phyloP scores from a whole-genome alignment of 2,113 vertebrate species.

The Helogale parvula region DNA sequence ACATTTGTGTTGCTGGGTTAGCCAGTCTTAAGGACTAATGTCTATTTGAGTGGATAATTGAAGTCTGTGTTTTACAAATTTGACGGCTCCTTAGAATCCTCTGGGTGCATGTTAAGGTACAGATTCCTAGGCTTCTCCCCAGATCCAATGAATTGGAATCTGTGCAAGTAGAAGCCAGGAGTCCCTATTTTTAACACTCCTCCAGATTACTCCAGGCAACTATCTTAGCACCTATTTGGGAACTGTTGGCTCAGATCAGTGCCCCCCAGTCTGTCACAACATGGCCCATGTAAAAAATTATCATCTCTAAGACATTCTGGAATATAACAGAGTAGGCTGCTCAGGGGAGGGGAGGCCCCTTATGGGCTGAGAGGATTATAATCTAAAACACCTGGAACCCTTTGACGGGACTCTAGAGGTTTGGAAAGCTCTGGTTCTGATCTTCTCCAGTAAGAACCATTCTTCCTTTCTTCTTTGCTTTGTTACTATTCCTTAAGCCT shows the following conservation, averaged over 20 bases:
- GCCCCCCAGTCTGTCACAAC: not conserved
- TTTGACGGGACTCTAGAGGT: not conserved
- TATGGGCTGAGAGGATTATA: not conserved
- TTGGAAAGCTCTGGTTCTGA: not conserved
- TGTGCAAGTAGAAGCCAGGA: not conserved
- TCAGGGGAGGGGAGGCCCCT: not conserved
- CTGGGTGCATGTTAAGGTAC: not conserved
- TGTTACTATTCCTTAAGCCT: not conserved
- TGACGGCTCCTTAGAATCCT: not conserved
- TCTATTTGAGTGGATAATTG: conserved; percentile 9
- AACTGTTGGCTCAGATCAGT: not conserved
- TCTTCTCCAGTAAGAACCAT: not conserved
- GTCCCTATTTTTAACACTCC: not conserved
- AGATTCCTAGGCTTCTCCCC: not conserved
- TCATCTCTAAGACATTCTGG: not conserved
- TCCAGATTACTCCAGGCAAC: not conserved
- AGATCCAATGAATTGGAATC: not conserved
- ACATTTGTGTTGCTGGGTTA: not conserved
- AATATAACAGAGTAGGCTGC: not conserved
- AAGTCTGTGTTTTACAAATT: conserved; percentile 8
- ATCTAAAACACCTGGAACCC: not conserved
- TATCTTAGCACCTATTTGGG: not conserved
- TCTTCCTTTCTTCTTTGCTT: not conserved
- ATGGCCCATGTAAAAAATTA: not conserved
- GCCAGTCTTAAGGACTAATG: not conserved